Percentiles rank a stretch among this genome's conserved stretches.
Evolutionary conservation across 2,888 invertebrate genomes (phyloP).

Genomic region (Xanthorhoe spadicearia): DNA sequence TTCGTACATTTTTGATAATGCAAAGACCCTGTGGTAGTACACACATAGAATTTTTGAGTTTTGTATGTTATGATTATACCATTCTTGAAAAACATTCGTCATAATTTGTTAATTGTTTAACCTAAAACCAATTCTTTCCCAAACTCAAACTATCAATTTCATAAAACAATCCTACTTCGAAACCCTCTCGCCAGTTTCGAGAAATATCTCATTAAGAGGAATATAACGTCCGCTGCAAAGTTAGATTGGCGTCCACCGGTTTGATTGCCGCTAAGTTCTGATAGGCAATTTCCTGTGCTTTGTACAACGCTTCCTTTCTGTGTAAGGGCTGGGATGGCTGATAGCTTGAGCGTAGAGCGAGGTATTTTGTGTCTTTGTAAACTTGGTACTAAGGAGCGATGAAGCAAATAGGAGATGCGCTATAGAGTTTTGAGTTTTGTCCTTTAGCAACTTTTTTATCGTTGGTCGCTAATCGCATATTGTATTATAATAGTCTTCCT

Average conservation of each 20-base stretch:
- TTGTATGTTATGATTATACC: too few relatives aligned
- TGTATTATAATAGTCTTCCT: too few relatives aligned
- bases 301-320: slow-evolving; percentile 69
- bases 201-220: slow-evolving; percentile 73
- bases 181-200: slow-evolving; percentile 45
- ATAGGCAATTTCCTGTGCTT: slow-evolving; percentile 83
- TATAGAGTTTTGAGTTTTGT: background rate
- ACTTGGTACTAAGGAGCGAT: background rate
- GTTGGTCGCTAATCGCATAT: too few relatives aligned
- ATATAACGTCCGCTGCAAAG: slow-evolving; percentile 68
- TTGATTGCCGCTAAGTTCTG: slow-evolving; percentile 71
- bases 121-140: background rate
- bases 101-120: too few relatives aligned
- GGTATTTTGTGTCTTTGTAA: slow-evolving; percentile 1
- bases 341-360: slow-evolving; percentile 11
- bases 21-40: too few relatives aligned
- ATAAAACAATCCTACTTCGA: slow-evolving; percentile 21
- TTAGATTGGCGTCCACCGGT: slow-evolving; percentile 70
- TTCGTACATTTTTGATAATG: too few relatives aligned
- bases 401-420: background rate
- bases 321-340: slow-evolving; percentile 22
- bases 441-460: too few relatives aligned
- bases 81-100: too few relatives aligned
- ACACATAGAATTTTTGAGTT: too few relatives aligned
- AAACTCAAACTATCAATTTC: slow-evolving; percentile 22